Evolutionary conservation across 1,140 invertebrate genomes (phyloP), one percentile per base, ranked within the genome.

Genomic region (Drosophila baimaii): DNA sequence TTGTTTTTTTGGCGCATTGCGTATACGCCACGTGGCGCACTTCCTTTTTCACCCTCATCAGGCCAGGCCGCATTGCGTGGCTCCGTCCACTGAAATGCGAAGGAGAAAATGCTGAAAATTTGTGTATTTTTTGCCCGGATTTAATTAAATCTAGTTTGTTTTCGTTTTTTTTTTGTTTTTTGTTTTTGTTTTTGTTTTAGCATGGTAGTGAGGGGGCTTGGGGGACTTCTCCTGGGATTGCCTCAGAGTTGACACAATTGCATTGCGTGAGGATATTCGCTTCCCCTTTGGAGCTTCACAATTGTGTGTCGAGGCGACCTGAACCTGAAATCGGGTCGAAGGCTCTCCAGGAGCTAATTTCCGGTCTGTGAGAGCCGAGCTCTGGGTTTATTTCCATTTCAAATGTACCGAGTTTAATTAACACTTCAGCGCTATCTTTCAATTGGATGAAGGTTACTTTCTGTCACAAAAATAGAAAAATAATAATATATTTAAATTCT

Each of bases 331-430:
- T 17, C 46, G 65, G 46, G 29, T 79, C 62, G 62, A 72, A 71
- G 43, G 29, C 65, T 52, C 61, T 59, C 75, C 64, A 44, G 52
- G 68, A 85, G 65, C 82, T 77, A 86, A 86, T 86, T 86, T 86
- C 82, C 82, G 82, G 37, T 73, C 31, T 31, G 47, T 37, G 64
- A 85, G 82, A 64, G 61, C 27, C 51, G 19, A 61, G 29, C 56
- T 10, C 12, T 3, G 23, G 19, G 3, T 46, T 52, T 35, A 73
- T 81, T 85, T 78, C 68, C 58, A 85, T 75, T 79, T 65, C 62
- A 81, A 81, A 79, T 76, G 58, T 33, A 6, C 21, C 15, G 29
- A 37, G 33, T 51, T 72, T 76, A 86, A 86, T 86, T 82, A 52
- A 54, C 58, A 82, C 55, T 69, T 59, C n/a, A 76, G 33, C 25